phyloP scores from a whole-genome alignment of 2,888 invertebrate genomes.

The Cancer borealis region DNA sequence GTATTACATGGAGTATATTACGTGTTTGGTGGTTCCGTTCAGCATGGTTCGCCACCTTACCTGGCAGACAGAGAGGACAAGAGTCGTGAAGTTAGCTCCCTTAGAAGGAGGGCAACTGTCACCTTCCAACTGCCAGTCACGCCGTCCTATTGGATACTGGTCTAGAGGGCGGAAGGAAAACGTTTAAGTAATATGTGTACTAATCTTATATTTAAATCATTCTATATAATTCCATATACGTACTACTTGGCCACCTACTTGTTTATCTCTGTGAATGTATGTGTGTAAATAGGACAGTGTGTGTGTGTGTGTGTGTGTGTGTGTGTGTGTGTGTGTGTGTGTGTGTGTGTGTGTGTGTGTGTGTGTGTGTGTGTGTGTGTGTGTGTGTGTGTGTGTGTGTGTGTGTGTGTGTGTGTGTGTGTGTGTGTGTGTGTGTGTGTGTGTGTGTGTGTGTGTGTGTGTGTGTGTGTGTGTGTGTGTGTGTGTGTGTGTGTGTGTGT shows the following conservation, averaged over 20 bases:
- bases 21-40: background rate
- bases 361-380: slow-evolving; percentile 1
- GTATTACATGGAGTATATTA: background rate
- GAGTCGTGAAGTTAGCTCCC: background rate
- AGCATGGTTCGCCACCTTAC: background rate
- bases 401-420: background rate
- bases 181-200: background rate
- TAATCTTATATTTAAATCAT: background rate
- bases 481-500: too few species aligned
- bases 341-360: slow-evolving; percentile 27
- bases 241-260: too few species aligned
- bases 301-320: too few species aligned
- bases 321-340: background rate
- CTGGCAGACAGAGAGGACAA: slow-evolving; percentile 43
- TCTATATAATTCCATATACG: background rate
- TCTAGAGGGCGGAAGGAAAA: background rate
- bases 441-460: background rate
- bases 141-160: slow-evolving; percentile 37
- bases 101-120: background rate
- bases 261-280: too few species aligned
- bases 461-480: too few species aligned
- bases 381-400: background rate
- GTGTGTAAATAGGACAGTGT: background rate
- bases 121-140: slow-evolving; percentile 41
- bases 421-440: background rate